Conservation (phyloP, 1,140 invertebrate species). For the Psilanteris sp. region DNA sequence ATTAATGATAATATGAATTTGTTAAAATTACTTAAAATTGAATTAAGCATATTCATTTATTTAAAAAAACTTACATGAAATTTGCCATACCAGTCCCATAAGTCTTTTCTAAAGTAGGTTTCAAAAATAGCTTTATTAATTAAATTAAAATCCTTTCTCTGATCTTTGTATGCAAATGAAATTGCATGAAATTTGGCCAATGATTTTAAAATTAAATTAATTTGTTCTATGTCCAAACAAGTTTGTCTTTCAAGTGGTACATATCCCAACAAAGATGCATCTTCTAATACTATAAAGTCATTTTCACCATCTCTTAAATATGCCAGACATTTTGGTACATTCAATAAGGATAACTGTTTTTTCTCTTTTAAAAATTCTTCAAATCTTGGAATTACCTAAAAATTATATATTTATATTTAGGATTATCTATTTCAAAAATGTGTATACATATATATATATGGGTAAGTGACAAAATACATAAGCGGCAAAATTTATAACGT, state of each 20-base stretch:
- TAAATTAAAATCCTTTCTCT: conserved; percentile 81
- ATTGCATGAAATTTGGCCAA: conserved; percentile 86
- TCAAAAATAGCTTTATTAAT: conserved; percentile 75
- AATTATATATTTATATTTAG: too few relatives aligned
- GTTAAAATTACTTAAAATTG: too few relatives aligned
- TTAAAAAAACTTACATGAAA: conserved; percentile 82
- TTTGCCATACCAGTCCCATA: conserved; percentile 83
- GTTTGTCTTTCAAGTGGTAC: conserved; percentile 77
- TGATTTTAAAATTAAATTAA: conserved; percentile 80
- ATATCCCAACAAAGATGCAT: conserved; percentile 82
- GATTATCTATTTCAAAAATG: too few relatives aligned
- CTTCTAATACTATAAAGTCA: conserved; percentile 85
- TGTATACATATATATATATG: too few relatives aligned
- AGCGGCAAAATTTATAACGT: too few relatives aligned
- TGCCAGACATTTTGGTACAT: conserved; percentile 79
- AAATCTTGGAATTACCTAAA: conserved; percentile 71
- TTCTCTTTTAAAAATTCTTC: conserved; percentile 68
- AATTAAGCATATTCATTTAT: too few relatives aligned
- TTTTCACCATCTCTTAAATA: conserved; percentile 82
- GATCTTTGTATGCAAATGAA: conserved; percentile 84
- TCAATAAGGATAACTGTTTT: conserved; percentile 57
- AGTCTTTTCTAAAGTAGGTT: conserved; percentile 82
- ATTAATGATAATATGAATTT: too few relatives aligned
- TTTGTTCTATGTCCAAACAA: conserved; percentile 80
- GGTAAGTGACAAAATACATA: too few relatives aligned